These are phyloP conservation scores for Formica exsecta DNA, from an alignment of 1,140 invertebrate species.

Conservation along the genomic window DNA sequence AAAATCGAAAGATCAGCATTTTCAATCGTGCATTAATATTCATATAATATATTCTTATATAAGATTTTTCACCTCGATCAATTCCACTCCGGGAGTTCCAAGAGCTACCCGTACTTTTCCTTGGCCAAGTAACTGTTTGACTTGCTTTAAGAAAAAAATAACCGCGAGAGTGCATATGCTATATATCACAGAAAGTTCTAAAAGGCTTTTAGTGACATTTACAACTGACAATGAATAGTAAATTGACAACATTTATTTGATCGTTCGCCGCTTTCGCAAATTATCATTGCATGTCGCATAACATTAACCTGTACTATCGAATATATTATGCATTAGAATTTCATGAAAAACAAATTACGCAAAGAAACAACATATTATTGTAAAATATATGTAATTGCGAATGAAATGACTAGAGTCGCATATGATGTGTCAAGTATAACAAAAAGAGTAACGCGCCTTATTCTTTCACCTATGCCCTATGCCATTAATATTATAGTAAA, in stretches of 20 bases:
- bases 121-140: slow-evolving; percentile 29
- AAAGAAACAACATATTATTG: slow-evolving; percentile 15
- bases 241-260: slow-evolving; percentile 31
- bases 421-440: background rate
- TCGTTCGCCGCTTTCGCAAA: slow-evolving; percentile 26
- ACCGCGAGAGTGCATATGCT: background rate
- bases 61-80: slow-evolving; percentile 5
- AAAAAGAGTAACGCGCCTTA: too few relatives aligned
- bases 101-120: slow-evolving; percentile 16
- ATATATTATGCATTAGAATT: background rate
- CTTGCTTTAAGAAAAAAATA: slow-evolving; percentile 14
- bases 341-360: background rate
- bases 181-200: slow-evolving; percentile 17
- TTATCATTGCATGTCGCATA: slow-evolving; percentile 38
- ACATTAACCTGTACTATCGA: slow-evolving; percentile 19
- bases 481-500: background rate
- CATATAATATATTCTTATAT: slow-evolving; percentile 46
- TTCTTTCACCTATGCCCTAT: background rate
- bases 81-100: background rate
- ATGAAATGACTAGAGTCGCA: background rate
- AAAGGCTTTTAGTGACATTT: slow-evolving; percentile 29
- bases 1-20: slow-evolving; percentile 33
- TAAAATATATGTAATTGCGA: background rate
- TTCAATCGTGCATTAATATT: slow-evolving; percentile 53
- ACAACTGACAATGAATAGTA: slow-evolving; percentile 12